Evolutionary conservation across 1,140 invertebrate species (phyloP).

Genomic region (Caenorhabditis inopinata): DNA sequence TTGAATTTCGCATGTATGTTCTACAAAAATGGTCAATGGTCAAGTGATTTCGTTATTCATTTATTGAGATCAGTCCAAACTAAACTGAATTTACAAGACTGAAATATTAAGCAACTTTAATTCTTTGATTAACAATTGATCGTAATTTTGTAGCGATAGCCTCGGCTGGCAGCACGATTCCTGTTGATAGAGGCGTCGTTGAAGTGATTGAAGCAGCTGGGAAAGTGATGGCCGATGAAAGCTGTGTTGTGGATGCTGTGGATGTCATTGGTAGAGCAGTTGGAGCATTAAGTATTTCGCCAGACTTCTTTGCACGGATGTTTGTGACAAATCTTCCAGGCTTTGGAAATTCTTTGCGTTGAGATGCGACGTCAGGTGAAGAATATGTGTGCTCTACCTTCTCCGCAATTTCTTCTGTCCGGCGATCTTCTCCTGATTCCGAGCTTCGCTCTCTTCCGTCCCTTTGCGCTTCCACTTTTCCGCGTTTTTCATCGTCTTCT

Average conservation of each 20-base stretch:
- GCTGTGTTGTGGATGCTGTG: background rate
- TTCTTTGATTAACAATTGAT: conserved; percentile 22
- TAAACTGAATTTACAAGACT: background rate
- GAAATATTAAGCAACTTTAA: conserved; percentile 3
- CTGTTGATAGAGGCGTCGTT: background rate
- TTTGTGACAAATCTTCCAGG: conserved; percentile 25
- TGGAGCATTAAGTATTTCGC: background rate
- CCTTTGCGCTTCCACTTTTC: no score
- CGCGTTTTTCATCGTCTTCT: background rate
- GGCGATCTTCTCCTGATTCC: background rate
- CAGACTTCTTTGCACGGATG: conserved; percentile 6
- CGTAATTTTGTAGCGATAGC: background rate
- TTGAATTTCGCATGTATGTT: no score
- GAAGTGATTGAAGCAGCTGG: background rate
- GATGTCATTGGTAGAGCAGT: conserved; percentile 2
- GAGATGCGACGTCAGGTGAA: background rate
- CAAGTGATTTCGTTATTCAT: background rate
- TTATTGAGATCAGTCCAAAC: conserved; percentile 14
- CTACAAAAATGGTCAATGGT: no score
- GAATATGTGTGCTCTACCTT: background rate
- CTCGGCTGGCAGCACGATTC: conserved; percentile 5
- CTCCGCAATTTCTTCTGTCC: background rate
- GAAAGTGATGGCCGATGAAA: background rate
- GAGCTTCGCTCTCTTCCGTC: background rate
- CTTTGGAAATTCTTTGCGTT: background rate